Evolutionary conservation across 1,140 invertebrate genomes (phyloP).

Genomic region (Aphelinus certus): DNA sequence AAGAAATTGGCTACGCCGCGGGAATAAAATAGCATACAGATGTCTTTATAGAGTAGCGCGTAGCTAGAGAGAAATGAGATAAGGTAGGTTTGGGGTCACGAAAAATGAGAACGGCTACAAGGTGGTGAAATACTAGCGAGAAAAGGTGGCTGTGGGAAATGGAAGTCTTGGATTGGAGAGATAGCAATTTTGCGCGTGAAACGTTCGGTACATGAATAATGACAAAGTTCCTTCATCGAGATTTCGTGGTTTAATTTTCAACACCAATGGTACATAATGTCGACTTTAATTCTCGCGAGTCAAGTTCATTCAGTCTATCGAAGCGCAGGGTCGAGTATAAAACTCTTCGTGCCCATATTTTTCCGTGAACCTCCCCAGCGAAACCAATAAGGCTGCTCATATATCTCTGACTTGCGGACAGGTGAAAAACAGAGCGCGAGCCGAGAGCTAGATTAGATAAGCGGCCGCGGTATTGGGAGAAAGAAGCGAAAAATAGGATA

Average conservation of each 20-base stretch:
- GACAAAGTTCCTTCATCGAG: too few relatives aligned
- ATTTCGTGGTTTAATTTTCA: too few relatives aligned
- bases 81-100: constrained; percentile 1
- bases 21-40: constrained; percentile 6
- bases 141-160: background rate
- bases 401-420: constrained; percentile 18
- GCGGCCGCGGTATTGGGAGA: background rate
- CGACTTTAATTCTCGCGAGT: too few relatives aligned
- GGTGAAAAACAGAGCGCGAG: constrained; percentile 12
- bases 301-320: too few relatives aligned
- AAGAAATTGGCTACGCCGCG: background rate
- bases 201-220: too few relatives aligned
- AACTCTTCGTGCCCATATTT: too few relatives aligned
- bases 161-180: background rate
- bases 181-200: background rate
- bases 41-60: background rate
- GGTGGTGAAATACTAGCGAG: constrained; percentile 11
- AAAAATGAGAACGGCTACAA: constrained; percentile 23
- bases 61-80: constrained; percentile 3
- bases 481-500: background rate
- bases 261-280: too few relatives aligned
- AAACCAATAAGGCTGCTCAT: constrained; percentile 30
- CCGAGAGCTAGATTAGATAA: constrained; percentile 31
- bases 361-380: background rate
- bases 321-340: too few relatives aligned